Evolutionary conservation across 2,888 invertebrate genomes (phyloP).

Genomic region (Idaea dimidiata): DNA sequence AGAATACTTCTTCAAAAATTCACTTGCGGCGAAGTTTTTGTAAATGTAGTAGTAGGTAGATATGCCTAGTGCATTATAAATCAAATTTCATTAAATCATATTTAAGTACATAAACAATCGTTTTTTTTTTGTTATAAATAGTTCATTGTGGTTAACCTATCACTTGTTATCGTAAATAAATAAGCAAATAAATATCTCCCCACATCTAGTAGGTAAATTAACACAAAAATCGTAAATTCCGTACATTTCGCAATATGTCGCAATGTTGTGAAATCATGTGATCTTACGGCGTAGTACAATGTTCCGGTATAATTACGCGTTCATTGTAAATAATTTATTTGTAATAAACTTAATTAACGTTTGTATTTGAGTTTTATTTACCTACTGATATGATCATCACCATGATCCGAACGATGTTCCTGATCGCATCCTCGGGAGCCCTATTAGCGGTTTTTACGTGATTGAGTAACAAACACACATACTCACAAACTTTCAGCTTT

Average conservation of each 20-base stretch:
- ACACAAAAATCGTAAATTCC: not conserved
- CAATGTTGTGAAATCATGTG: slow-evolving; percentile 22
- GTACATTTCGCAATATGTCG: slow-evolving; percentile 24
- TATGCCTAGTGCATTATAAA: too few species aligned
- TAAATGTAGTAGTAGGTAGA: too few species aligned
- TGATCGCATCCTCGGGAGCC: too few species aligned
- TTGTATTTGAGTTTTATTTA: not conserved
- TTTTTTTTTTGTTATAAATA: not conserved
- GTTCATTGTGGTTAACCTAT: not conserved
- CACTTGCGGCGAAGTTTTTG: too few species aligned
- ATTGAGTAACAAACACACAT: too few species aligned
- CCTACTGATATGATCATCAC: too few species aligned
- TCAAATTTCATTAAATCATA: too few species aligned
- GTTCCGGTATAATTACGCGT: slow-evolving; percentile 2
- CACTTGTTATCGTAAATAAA: not conserved
- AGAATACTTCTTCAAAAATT: too few species aligned
- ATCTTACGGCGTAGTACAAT: slow-evolving; percentile 11
- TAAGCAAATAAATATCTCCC: not conserved
- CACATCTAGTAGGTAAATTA: slow-evolving; percentile 1
- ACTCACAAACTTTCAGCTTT: too few species aligned
- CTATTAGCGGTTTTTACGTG: too few species aligned
- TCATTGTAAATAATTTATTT: slow-evolving; percentile 22
- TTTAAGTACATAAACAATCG: not conserved
- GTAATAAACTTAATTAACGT: slow-evolving; percentile 13
- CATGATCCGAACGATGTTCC: too few species aligned